These are phyloP conservation scores for Tiliacea citrago DNA, from an alignment of 2,888 invertebrate species.

Conservation along the genomic window DNA sequence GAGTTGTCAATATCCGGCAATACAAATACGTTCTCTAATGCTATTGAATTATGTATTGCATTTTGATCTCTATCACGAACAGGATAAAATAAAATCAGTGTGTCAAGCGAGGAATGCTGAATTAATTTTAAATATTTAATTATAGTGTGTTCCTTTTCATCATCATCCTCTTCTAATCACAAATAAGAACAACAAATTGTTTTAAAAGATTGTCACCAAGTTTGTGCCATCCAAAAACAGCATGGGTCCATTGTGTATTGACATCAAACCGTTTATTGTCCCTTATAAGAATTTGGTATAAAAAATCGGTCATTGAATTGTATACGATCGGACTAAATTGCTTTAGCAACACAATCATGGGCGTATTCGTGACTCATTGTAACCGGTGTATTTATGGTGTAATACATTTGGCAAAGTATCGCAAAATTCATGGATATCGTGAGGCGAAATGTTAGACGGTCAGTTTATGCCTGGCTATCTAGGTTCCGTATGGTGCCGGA, in stretches of 20 bases:
- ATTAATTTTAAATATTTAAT: constrained; percentile 10
- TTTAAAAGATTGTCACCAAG: not conserved
- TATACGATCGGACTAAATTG: constrained; percentile 47
- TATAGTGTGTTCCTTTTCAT: no score
- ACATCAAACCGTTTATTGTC: constrained; percentile 32
- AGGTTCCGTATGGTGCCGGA: no score
- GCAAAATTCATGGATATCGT: constrained; percentile 46
- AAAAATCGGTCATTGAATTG: constrained; percentile 47
- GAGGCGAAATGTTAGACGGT: constrained; percentile 6
- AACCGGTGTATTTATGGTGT: constrained; percentile 23
- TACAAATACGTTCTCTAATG: constrained; percentile 44
- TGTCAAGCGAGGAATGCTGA: not conserved
- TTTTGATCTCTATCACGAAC: not conserved
- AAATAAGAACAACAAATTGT: constrained; percentile 20
- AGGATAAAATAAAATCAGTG: not conserved
- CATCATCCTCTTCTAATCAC: not conserved
- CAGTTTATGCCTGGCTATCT: not conserved
- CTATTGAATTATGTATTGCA: constrained; percentile 5
- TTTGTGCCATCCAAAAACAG: constrained; percentile 12
- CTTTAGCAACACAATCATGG: constrained; percentile 43
- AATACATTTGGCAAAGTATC: constrained; percentile 28
- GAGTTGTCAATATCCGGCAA: constrained; percentile 53
- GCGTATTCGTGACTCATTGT: constrained; percentile 48
- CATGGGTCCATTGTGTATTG: constrained; percentile 20
- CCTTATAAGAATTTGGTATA: constrained; percentile 47